phyloP scores from a whole-genome alignment of 2,113 vertebrate genomes.

The Hydropotes inermis region DNA sequence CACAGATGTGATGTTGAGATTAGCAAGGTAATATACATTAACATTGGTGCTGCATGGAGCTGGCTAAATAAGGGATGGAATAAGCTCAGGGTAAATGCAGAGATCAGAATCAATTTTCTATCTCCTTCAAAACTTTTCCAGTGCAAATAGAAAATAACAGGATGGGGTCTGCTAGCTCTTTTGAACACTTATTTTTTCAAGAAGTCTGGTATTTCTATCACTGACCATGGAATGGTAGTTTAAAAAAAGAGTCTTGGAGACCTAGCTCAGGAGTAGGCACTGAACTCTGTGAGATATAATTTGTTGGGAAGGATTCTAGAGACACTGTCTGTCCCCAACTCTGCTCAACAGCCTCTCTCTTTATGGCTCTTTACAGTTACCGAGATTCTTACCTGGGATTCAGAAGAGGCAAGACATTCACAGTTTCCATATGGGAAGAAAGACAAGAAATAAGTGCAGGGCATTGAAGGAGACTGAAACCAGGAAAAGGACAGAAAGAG shows the following conservation, averaged over 20 bases:
- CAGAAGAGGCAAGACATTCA: background rate
- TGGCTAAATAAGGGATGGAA: slow-evolving; percentile 37
- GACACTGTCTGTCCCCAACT: background rate
- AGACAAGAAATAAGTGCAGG: background rate
- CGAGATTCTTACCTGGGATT: slow-evolving; percentile 4
- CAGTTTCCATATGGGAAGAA: background rate
- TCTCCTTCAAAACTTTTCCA: slow-evolving; percentile 17
- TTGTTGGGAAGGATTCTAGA: slow-evolving; percentile 11
- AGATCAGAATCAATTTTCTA: slow-evolving; percentile 50
- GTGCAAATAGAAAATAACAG: slow-evolving; percentile 6
- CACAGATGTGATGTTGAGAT: slow-evolving; percentile 40
- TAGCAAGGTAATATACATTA: slow-evolving; percentile 33
- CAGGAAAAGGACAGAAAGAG: background rate
- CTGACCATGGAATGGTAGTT: background rate
- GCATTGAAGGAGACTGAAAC: background rate
- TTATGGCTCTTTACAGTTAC: background rate
- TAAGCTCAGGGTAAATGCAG: slow-evolving; percentile 25
- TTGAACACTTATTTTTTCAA: background rate
- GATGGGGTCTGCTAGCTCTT: background rate
- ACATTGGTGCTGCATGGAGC: background rate
- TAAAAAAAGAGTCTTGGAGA: slow-evolving; percentile 18
- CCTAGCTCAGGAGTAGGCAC: background rate
- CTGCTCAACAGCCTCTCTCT: background rate
- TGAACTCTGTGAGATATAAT: background rate
- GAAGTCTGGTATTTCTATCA: slow-evolving; percentile 1